These are phyloP conservation scores for Alces alces DNA, from an alignment of 2,113 vertebrate genomes.

Conservation along the genomic window DNA sequence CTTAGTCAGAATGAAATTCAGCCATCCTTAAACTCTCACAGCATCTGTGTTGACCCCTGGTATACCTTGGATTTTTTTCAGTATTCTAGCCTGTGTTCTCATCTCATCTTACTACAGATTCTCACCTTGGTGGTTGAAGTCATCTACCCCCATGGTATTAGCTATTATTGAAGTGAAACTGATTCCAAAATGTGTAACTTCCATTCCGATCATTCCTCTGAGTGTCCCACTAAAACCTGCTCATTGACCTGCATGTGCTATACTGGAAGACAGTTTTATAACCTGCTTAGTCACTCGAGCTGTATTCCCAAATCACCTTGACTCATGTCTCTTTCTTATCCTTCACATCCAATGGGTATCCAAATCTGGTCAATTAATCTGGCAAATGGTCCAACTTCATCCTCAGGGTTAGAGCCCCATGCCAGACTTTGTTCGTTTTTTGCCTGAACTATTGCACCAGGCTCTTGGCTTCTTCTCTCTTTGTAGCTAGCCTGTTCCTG, in stretches of 20 bases:
- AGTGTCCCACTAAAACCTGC: neutral
- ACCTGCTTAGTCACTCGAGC: neutral
- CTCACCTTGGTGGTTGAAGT: neutral
- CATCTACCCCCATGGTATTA: neutral
- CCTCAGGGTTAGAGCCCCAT: neutral
- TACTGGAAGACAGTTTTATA: neutral
- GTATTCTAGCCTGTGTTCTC: neutral
- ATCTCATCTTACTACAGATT: neutral
- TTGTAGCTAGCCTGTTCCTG: neutral
- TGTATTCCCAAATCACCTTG: neutral
- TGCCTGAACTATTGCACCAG: neutral
- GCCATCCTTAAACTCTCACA: neutral
- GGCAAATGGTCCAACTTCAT: neutral
- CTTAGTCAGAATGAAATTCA: neutral
- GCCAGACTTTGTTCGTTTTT: neutral
- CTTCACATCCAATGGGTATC: neutral
- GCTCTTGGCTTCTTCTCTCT: neutral
- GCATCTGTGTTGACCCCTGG: neutral
- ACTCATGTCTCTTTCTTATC: neutral
- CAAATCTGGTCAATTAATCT: neutral
- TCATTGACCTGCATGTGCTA: neutral
- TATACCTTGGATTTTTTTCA: neutral
- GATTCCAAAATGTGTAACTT: neutral
- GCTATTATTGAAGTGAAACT: neutral
- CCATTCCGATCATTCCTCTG: neutral